These are phyloP conservation scores for Ammodramus savannarum DNA, from an alignment of 2,113 vertebrate species.

Conservation along the genomic window DNA sequence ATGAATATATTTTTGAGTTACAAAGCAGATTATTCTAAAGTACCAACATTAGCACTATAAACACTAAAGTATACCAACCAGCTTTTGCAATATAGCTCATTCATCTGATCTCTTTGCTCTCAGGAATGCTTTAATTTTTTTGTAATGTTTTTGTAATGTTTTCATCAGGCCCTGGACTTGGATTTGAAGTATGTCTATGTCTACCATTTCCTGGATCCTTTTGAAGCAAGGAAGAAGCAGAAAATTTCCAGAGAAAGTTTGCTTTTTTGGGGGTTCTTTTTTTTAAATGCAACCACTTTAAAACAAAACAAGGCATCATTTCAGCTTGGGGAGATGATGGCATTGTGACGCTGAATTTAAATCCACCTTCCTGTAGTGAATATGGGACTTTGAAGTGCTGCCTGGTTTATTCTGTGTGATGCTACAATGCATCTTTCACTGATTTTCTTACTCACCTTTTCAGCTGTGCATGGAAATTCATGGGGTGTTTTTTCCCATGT, in stretches of 20 bases:
- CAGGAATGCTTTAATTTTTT: neutral
- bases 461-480: neutral
- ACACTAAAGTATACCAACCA: neutral
- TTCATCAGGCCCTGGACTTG: neutral
- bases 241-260: neutral
- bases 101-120: neutral
- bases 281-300: neutral
- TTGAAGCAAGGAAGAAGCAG: neutral
- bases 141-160: neutral
- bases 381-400: neutral
- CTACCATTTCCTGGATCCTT: neutral
- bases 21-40: neutral
- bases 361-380: neutral
- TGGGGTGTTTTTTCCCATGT: neutral
- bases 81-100: neutral
- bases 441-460: neutral
- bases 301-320: neutral
- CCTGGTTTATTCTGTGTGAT: neutral
- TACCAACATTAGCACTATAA: neutral
- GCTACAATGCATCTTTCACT: neutral
- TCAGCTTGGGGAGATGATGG: neutral
- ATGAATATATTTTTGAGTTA: neutral
- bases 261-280: neutral
- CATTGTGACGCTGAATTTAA: neutral
- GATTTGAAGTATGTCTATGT: rapidly evolving